Base-by-base conservation (phyloP, 2,797 vertebrate species). In the Pseudopleuronectes americanus region DNA sequence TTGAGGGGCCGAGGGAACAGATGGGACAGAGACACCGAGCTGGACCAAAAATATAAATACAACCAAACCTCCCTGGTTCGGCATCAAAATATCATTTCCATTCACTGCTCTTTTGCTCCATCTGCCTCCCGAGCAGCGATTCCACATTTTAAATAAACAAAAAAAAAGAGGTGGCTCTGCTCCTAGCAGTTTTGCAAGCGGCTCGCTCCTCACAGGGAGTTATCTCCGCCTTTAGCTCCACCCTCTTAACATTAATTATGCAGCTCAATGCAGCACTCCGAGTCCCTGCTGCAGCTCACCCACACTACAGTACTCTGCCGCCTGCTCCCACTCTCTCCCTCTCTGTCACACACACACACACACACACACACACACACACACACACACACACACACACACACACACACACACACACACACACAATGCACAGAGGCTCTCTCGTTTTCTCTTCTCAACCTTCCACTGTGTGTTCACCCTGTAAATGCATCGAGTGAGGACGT, bases 211-310 rank as follows among this genome's bases (percentile, higher is more conserved):
- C 80, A 63, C 24, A 60, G 74, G 61, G 73, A 76, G 53, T 84
- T 88, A 77, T 87, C 87, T 55, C 89, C 84, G 61, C 91, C 92
- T 88, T 68, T 84, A 57, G 90, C 89, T 89, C 93, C 92, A 65
- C 92, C 93, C 89, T 79, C 89, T 85, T 74, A 65, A 89, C 90
- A 94, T 95, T 93, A 94, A 94, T 94, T 95, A 94, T 95, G 93
- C 93, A 95, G 92, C 93, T 93, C 92, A 94, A 93, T 95, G 94
- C 94, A 95, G 93, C 92, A 95, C 90, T 94, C 91, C 53, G 83
- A 91, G 80, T 86, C 89, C 86, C 77, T 78, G 76, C 91, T 92
- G 92, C 91, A 92, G 90, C 89, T 91, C 90, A 88, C 81, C 84
- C 86, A 88, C 89, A 84, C 89, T 83, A 86, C 86, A 85, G 87